Evolutionary conservation across 2,797 vertebrate genomes (phyloP).

Genomic region (Moxostoma hubbsi): DNA sequence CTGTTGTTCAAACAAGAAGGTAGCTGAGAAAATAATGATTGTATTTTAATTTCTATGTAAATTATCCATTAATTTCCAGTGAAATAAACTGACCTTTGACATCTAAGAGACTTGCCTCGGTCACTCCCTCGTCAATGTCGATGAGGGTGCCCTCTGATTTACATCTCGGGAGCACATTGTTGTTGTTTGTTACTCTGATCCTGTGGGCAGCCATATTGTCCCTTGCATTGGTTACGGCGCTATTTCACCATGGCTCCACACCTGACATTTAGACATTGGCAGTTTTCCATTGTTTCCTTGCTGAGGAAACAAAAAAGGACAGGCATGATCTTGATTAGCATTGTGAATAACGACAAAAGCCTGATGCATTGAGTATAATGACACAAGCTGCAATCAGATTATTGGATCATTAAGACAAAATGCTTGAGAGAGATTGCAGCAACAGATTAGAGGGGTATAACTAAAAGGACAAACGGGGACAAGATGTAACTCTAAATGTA

Average conservation of each 20-base stretch:
- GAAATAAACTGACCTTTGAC: slow-evolving; percentile 87
- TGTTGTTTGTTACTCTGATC: slow-evolving; percentile 89
- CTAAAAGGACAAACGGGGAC: slow-evolving; percentile 25
- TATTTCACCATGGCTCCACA: slow-evolving; percentile 58
- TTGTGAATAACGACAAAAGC: slow-evolving; percentile 11
- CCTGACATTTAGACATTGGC: slow-evolving; percentile 60
- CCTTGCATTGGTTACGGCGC: slow-evolving; percentile 22
- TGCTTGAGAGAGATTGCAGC: slow-evolving; percentile 28
- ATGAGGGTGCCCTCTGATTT: slow-evolving; percentile 94
- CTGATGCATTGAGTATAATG: slow-evolving; percentile 1
- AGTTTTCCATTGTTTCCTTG: slow-evolving; percentile 57
- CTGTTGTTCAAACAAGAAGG: neutral
- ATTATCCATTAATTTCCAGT: neutral
- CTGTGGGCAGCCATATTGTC: slow-evolving; percentile 92
- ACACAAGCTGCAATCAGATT: slow-evolving; percentile 40
- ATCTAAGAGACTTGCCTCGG: slow-evolving; percentile 82
- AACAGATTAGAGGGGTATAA: slow-evolving; percentile 31
- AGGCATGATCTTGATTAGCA: slow-evolving; percentile 31
- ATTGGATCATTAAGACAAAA: slow-evolving; percentile 50
- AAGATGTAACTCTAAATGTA: slow-evolving; percentile 8
- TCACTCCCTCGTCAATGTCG: slow-evolving; percentile 84
- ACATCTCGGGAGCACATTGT: slow-evolving; percentile 88
- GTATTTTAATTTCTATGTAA: no score
- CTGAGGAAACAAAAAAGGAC: slow-evolving; percentile 54
- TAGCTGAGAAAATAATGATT: no score